A percentile compares a stretch with the other conserved stretches of the same genome.
phyloP scores from a whole-genome alignment of 2,113 vertebrate species.

The Lipophrys pholis region DNA sequence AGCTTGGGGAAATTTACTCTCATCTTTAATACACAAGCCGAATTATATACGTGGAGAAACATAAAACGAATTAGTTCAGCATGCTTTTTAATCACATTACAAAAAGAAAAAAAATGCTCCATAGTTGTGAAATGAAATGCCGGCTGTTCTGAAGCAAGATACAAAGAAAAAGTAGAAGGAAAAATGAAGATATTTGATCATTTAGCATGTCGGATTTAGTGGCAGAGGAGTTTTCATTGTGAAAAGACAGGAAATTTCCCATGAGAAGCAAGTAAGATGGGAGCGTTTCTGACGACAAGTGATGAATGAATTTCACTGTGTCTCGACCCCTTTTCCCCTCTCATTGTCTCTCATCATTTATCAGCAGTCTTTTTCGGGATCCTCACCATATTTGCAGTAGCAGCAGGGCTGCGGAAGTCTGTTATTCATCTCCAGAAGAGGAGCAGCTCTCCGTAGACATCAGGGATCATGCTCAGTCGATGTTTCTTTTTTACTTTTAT shows the following conservation, averaged over 20 bases:
- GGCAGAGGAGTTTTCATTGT: slow-evolving; percentile 1
- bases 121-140: no score
- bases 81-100: neutral
- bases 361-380: slow-evolving; percentile 42
- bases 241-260: slow-evolving; percentile 40
- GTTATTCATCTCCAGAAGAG: slow-evolving; percentile 35
- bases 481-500: slow-evolving; percentile 9
- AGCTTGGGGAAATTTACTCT: no score
- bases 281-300: slow-evolving; percentile 23
- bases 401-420: slow-evolving; percentile 19
- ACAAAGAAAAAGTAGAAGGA: no score
- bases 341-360: slow-evolving; percentile 43
- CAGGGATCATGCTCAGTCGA: slow-evolving; percentile 1
- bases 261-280: slow-evolving; percentile 24
- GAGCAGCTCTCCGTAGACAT: slow-evolving; percentile 16
- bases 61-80: neutral
- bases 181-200: neutral
- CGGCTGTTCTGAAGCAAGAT: no score
- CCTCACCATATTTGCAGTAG: slow-evolving; percentile 20
- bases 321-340: slow-evolving; percentile 15
- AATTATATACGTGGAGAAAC: no score
- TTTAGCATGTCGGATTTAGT: neutral
- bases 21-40: neutral
- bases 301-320: slow-evolving; percentile 52
- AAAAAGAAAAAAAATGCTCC: neutral